Percentiles rank a stretch among this genome's conserved stretches.
Conservation (phyloP, 2,888 invertebrate genomes). For the Dicycla oo region DNA sequence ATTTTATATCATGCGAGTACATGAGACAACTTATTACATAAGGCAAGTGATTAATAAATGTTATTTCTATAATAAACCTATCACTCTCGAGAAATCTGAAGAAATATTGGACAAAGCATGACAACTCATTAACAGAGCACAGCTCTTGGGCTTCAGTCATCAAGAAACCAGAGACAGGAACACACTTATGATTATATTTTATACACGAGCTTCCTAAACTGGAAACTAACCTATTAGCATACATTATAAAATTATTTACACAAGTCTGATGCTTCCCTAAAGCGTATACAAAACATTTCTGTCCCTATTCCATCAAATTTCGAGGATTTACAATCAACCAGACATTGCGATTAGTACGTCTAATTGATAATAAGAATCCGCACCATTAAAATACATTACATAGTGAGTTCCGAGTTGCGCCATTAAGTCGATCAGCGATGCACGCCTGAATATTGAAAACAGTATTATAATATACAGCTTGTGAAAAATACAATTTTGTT, state of each 20-base stretch:
- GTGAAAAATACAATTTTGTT: constrained; percentile 30
- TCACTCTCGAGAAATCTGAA: constrained; percentile 71
- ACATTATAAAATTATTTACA: constrained; percentile 70
- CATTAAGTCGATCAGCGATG: constrained; percentile 38
- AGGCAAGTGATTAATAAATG: constrained; percentile 80
- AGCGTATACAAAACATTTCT: constrained; percentile 81
- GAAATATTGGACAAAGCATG: constrained; percentile 68
- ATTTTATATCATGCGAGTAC: constrained; percentile 81
- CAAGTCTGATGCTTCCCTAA: constrained; percentile 72
- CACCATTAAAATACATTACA: constrained; percentile 53
- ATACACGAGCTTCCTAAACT: constrained; percentile 52
- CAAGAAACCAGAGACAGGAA: constrained; percentile 57
- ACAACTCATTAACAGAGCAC: constrained; percentile 69
- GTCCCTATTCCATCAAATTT: constrained; percentile 53
- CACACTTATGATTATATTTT: constrained; percentile 55
- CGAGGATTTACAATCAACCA: constrained; percentile 63
- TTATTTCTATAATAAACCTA: constrained; percentile 60
- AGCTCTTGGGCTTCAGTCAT: constrained; percentile 68
- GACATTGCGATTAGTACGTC: constrained; percentile 64
- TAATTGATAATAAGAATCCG: constrained; percentile 62
- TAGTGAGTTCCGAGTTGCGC: constrained; percentile 35
- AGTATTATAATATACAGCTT: constrained; percentile 41
- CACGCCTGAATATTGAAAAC: constrained; percentile 41
- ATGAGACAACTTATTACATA: constrained; percentile 79
- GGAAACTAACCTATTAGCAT: constrained; percentile 56